A percentile compares a stretch with the other conserved stretches of the same genome.
Conservation (phyloP, 2,113 vertebrate species). For the Channa argus region DNA sequence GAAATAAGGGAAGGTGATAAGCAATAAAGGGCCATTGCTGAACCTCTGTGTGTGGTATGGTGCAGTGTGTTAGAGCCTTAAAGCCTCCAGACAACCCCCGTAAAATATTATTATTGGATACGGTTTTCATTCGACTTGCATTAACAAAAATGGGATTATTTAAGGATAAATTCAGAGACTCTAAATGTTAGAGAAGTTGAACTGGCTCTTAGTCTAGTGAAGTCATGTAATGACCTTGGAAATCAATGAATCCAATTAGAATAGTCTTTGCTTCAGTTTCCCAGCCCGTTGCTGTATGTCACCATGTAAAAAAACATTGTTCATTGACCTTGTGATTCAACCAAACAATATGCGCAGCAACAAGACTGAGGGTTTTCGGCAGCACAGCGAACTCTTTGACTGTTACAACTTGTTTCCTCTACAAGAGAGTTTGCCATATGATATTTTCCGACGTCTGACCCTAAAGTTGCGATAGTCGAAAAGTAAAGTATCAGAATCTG, state of each 20-base stretch:
- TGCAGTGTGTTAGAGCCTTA: not conserved
- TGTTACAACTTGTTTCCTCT: slow-evolving; percentile 3
- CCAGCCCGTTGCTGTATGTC: not conserved
- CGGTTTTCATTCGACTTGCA: not conserved
- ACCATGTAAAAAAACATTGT: not conserved
- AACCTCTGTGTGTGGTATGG: not conserved
- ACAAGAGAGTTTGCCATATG: not conserved
- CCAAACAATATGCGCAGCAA: slow-evolving; percentile 5
- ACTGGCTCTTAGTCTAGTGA: no score
- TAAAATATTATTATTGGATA: not conserved
- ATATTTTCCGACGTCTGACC: slow-evolving; percentile 16
- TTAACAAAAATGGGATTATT: not conserved
- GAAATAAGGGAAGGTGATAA: not conserved
- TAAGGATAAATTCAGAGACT: not conserved
- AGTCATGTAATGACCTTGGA: not conserved
- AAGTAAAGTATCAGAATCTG: slow-evolving; percentile 2
- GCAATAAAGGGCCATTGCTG: not conserved
- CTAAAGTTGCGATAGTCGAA: slow-evolving; percentile 17
- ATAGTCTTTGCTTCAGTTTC: slow-evolving; percentile 7
- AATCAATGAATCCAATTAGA: slow-evolving; percentile 21
- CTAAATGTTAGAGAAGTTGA: not conserved
- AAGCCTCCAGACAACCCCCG: no score
- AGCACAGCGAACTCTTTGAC: slow-evolving; percentile 11
- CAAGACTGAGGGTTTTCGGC: not conserved
- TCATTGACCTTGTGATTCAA: slow-evolving; percentile 29